These are phyloP conservation scores for Lutra lutra DNA, from an alignment of 2,797 vertebrate genomes.

Conservation along the genomic window DNA sequence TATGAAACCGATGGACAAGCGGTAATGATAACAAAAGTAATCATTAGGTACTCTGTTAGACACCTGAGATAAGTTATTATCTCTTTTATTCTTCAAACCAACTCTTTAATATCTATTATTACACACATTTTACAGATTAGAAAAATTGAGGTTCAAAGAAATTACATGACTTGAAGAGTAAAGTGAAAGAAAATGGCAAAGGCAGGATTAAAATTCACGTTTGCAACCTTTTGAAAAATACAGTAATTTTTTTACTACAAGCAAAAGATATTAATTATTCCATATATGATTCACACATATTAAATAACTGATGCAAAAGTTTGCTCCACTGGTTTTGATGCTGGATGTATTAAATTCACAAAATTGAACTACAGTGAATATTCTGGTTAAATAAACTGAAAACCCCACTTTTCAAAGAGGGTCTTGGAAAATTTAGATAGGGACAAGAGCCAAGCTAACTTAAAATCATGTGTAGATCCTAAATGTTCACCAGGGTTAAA, in stretches of 20 bases:
- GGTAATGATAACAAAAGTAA: slow-evolving; percentile 28
- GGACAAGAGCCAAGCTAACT: background rate
- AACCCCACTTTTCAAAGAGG: slow-evolving; percentile 15
- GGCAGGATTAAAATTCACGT: slow-evolving; percentile 37
- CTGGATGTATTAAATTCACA: background rate
- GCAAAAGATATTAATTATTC: slow-evolving; percentile 22
- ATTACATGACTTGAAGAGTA: slow-evolving; percentile 38
- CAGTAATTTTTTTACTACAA: background rate
- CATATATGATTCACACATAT: background rate
- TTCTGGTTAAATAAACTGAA: slow-evolving; percentile 26
- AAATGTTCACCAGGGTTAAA: background rate
- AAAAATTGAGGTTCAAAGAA: slow-evolving; percentile 46
- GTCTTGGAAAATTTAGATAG: slow-evolving; percentile 29
- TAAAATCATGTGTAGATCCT: slow-evolving; percentile 11
- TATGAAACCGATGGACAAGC: slow-evolving; percentile 16
- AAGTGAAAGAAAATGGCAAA: slow-evolving; percentile 13
- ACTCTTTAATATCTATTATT: background rate
- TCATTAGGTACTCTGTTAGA: background rate
- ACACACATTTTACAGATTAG: slow-evolving; percentile 53
- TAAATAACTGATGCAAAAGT: background rate
- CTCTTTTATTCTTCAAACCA: slow-evolving; percentile 17
- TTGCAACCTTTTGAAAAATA: slow-evolving; percentile 38
- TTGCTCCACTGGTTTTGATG: slow-evolving; percentile 11
- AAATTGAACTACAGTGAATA: slow-evolving; percentile 45
- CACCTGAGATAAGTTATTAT: background rate